These are phyloP conservation scores for Carettochelys insculpta DNA, from an alignment of 2,113 vertebrate genomes.

Conservation along the genomic window DNA sequence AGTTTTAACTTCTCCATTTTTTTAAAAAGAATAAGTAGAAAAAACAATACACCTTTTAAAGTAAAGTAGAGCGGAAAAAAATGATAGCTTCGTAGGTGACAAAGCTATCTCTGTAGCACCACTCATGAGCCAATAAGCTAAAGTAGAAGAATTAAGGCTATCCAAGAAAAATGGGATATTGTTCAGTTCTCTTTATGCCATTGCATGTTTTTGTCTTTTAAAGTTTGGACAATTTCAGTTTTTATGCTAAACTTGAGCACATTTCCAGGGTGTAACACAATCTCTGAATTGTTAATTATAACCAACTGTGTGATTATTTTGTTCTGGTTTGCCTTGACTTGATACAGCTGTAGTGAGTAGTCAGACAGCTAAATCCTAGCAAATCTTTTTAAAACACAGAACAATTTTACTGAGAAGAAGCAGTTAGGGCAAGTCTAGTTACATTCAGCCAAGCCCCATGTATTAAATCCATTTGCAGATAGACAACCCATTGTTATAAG, in stretches of 20 bases:
- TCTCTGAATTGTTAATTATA: neutral
- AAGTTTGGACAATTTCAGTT: neutral
- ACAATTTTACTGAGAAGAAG: neutral
- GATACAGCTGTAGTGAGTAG: neutral
- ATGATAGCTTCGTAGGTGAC: neutral
- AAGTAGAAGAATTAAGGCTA: neutral
- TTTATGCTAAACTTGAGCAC: neutral
- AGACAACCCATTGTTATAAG: neutral
- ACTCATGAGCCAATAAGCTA: fast-evolving
- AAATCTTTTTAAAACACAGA: neutral
- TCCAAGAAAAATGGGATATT: neutral
- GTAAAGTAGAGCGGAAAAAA: neutral
- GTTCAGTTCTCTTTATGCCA: neutral
- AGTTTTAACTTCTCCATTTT: neutral
- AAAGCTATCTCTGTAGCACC: neutral
- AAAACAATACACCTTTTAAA: neutral
- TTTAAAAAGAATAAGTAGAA: neutral
- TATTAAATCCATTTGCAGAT: neutral
- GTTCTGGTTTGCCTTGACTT: neutral
- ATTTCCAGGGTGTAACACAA: neutral
- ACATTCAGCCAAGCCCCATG: neutral
- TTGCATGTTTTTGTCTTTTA: neutral
- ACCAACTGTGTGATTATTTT: neutral
- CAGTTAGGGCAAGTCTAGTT: neutral
- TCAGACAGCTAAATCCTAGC: neutral